Conservation (phyloP, 2,797 vertebrate species). For the Bovichtus diacanthus region DNA sequence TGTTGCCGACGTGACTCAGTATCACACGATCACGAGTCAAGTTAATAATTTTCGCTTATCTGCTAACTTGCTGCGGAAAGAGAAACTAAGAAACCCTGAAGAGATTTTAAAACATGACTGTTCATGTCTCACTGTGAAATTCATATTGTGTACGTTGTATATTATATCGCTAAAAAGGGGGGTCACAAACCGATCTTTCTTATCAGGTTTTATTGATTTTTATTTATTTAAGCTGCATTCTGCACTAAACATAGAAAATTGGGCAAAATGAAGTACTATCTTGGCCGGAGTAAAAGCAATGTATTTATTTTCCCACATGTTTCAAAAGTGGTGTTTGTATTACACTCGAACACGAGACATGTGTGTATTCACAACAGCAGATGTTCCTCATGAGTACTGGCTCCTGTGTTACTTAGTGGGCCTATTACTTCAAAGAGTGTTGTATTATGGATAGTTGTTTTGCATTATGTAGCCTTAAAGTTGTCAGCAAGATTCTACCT, state of each 20-base stretch:
- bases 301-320: background rate
- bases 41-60: constrained; percentile 37
- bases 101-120: constrained; percentile 8
- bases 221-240: background rate
- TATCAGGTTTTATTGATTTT: background rate
- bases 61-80: background rate
- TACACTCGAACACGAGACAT: background rate
- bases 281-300: background rate
- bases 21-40: constrained; percentile 24
- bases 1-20: constrained; percentile 26
- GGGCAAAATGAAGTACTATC: background rate
- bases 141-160: background rate
- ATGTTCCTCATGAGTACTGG: background rate
- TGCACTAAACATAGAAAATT: background rate
- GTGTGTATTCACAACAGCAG: background rate
- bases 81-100: background rate
- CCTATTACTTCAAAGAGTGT: constrained; percentile 9
- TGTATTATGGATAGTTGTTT: background rate
- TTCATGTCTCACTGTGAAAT: too few relatives aligned
- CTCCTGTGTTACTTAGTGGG: background rate
- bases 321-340: background rate
- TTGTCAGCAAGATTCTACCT: background rate
- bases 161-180: background rate
- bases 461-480: background rate
- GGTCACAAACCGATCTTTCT: background rate